phyloP scores from a whole-genome alignment of 1,140 invertebrate species.

The Mesaphorura yosii region DNA sequence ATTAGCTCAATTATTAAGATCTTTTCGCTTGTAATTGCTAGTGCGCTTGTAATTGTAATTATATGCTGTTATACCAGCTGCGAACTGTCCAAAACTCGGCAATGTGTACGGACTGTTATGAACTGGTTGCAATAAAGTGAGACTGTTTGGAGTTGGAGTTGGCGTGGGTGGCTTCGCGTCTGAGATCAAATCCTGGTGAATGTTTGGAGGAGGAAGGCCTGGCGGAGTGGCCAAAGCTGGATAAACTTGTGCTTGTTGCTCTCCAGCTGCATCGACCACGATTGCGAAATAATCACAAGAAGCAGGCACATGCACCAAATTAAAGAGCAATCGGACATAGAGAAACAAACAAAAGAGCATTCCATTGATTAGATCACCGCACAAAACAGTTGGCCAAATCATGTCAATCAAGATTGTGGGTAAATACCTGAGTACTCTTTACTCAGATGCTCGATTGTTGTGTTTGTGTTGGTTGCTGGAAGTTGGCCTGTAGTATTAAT shows the following conservation, averaged over 20 bases:
- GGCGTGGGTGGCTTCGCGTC: slow-evolving; percentile 4
- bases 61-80: slow-evolving; percentile 11
- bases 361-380: slow-evolving; percentile 2
- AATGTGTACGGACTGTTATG: slow-evolving; percentile 22
- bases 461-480: not conserved
- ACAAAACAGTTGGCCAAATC: slow-evolving; percentile 7
- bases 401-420: not conserved
- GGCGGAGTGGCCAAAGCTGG: slow-evolving; percentile 5
- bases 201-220: not conserved
- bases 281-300: not conserved
- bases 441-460: slow-evolving; percentile 10
- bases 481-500: slow-evolving; percentile 3
- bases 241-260: slow-evolving; percentile 3
- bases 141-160: slow-evolving; percentile 17
- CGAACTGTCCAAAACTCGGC: slow-evolving; percentile 27
- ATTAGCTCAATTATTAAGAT: not conserved
- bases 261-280: slow-evolving; percentile 9
- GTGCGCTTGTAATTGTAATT: too few relatives aligned
- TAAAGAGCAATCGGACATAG: slow-evolving; percentile 6
- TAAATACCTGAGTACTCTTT: slow-evolving; percentile 12
- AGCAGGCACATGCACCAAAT: not conserved
- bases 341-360: slow-evolving; percentile 11
- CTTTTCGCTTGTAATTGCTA: too few relatives aligned
- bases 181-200: not conserved
- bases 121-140: slow-evolving; percentile 23